These are phyloP conservation scores for Nibea albiflora DNA, from an alignment of 2,113 vertebrate genomes.

Conservation along the genomic window DNA sequence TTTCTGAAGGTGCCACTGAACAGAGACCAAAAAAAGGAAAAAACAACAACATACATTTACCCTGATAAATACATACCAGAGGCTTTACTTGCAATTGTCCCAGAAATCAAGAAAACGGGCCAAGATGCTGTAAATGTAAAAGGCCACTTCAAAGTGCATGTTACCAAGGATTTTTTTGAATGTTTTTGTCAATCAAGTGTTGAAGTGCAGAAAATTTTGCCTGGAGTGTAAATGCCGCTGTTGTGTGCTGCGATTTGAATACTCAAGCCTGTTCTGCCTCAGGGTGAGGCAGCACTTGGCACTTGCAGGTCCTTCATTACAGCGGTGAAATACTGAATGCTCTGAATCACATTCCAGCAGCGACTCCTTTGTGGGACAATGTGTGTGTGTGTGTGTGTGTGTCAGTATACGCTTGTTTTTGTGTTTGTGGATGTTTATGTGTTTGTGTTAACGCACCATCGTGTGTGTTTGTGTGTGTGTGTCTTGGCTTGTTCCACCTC, in stretches of 20 bases:
- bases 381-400: constrained; percentile 11
- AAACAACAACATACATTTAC: constrained; percentile 3
- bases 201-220: constrained; percentile 21
- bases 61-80: constrained; percentile 3
- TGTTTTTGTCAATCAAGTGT: constrained; percentile 34
- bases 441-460: neutral
- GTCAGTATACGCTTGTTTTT: constrained; percentile 15
- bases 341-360: constrained; percentile 40
- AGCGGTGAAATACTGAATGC: constrained; percentile 64
- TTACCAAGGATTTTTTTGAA: neutral
- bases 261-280: constrained; percentile 40
- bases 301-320: constrained; percentile 60
- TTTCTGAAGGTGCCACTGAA: too few relatives aligned
- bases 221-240: constrained; percentile 21
- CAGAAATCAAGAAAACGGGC: constrained; percentile 1
- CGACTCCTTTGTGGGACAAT: constrained; percentile 14
- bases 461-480: constrained; percentile 12
- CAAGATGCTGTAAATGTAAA: neutral
- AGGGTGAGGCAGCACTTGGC: constrained; percentile 43
- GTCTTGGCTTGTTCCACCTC: constrained; percentile 13
- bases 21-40: too few relatives aligned
- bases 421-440: neutral
- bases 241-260: constrained; percentile 45
- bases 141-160: constrained; percentile 4
- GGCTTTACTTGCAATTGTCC: neutral